These are phyloP conservation scores for Drosophila mercatorum DNA, from an alignment of 2,888 invertebrate species.

Conservation along the genomic window DNA sequence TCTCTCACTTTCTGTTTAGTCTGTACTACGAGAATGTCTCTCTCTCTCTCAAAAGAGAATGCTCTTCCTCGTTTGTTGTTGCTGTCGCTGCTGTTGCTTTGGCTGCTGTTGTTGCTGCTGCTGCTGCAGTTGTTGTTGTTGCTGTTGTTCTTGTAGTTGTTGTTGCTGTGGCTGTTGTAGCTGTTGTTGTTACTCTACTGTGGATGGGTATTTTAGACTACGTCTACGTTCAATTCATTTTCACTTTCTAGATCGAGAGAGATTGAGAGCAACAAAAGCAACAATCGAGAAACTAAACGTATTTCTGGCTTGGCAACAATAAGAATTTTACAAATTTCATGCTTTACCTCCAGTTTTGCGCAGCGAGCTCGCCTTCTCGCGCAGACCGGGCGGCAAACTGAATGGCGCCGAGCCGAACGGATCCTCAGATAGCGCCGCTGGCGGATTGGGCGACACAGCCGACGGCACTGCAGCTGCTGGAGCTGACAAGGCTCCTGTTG, in stretches of 20 bases:
- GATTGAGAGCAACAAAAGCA: constrained; percentile 79
- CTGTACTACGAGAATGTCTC: constrained; percentile 14
- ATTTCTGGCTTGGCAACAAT: constrained; percentile 70
- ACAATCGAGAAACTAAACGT: constrained; percentile 79
- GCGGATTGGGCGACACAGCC: constrained; percentile 59
- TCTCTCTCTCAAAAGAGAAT: neutral
- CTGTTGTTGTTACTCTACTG: constrained; percentile 58
- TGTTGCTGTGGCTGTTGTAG: constrained; percentile 17
- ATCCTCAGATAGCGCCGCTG: constrained; percentile 86
- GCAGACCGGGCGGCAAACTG: constrained; percentile 87
- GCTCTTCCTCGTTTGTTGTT: neutral
- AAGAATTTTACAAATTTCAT: constrained; percentile 78
- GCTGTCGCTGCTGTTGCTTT: constrained; percentile 12
- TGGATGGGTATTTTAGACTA: constrained; percentile 72
- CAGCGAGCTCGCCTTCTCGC: constrained; percentile 84
- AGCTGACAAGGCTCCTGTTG: constrained; percentile 18
- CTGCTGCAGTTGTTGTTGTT: constrained; percentile 8
- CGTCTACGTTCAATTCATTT: constrained; percentile 76
- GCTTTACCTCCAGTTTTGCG: constrained; percentile 85
- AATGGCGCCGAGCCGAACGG: constrained; percentile 94
- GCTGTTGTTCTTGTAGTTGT: constrained; percentile 4
- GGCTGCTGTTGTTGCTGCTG: neutral
- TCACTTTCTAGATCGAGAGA: constrained; percentile 76
- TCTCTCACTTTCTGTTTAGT: constrained; percentile 8
- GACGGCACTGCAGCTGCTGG: constrained; percentile 8